Conservation (phyloP, 2,888 invertebrate species). For the Drosophila anomalata region DNA sequence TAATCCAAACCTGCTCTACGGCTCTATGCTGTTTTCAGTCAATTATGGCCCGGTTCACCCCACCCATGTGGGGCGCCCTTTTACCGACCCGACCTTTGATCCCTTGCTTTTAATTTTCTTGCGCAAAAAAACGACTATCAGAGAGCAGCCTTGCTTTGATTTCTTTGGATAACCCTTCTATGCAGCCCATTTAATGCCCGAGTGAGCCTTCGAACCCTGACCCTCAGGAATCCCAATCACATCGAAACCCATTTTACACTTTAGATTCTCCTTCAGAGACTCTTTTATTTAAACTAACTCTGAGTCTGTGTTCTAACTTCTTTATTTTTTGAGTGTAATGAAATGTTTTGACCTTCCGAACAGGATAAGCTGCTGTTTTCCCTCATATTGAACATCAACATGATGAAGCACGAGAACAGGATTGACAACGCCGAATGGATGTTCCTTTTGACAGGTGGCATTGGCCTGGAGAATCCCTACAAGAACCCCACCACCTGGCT, state of each 20-base stretch:
- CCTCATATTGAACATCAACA: constrained; percentile 89
- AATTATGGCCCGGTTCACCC: constrained; percentile 55
- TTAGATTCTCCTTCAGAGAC: neutral
- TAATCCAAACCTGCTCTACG: constrained; percentile 34
- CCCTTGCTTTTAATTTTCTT: constrained; percentile 64
- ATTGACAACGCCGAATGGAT: constrained; percentile 90
- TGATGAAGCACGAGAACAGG: constrained; percentile 87
- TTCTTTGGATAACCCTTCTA: constrained; percentile 49
- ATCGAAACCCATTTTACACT: constrained; percentile 10
- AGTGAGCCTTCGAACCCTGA: constrained; percentile 31
- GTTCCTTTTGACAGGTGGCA: constrained; percentile 94
- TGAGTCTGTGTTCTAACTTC: neutral
- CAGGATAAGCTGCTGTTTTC: constrained; percentile 96
- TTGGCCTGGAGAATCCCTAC: constrained; percentile 90
- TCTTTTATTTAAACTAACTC: neutral
- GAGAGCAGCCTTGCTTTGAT: constrained; percentile 52
- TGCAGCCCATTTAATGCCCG: constrained; percentile 60
- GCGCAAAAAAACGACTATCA: constrained; percentile 42
- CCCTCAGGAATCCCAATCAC: constrained; percentile 23
- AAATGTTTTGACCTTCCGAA: constrained; percentile 40
- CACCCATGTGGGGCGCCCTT: constrained; percentile 18
- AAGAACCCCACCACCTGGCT: constrained; percentile 90
- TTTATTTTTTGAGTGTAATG: constrained; percentile 41
- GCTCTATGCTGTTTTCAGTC: constrained; percentile 69
- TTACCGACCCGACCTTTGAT: constrained; percentile 53